phyloP scores from a whole-genome alignment of 1,140 invertebrate genomes.

The Neelides sp. region DNA sequence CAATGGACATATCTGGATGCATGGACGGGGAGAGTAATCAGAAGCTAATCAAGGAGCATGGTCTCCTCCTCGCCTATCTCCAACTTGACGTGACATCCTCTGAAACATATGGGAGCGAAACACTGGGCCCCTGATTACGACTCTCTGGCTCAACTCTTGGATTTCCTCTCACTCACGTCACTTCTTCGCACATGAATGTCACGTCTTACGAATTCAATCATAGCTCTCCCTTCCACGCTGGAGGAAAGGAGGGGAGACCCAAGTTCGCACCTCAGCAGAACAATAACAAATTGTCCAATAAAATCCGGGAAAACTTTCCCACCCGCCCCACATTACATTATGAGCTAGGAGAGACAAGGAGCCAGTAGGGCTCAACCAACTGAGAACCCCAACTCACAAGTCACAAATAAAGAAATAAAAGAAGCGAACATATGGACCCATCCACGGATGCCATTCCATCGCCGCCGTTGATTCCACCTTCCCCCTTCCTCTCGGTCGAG shows the following conservation, averaged over 20 bases:
- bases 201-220: slow-evolving; percentile 1
- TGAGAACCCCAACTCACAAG: background rate
- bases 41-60: slow-evolving; percentile 21
- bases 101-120: slow-evolving; percentile 21
- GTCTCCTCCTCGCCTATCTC: slow-evolving; percentile 12
- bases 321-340: background rate
- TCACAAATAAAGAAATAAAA: slow-evolving; percentile 3
- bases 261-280: too few relatives aligned
- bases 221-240: background rate
- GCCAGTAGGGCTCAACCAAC: background rate
- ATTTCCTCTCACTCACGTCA: too few relatives aligned
- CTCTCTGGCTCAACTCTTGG: too few relatives aligned
- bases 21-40: slow-evolving; percentile 21
- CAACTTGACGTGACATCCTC: slow-evolving; percentile 22
- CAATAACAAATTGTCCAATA: slow-evolving; percentile 14
- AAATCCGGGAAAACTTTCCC: slow-evolving; percentile 9
- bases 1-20: slow-evolving; percentile 26
- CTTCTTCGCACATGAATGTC: background rate
- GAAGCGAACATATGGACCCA: too few relatives aligned
- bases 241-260: background rate
- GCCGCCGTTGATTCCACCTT: too few relatives aligned
- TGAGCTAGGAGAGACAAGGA: background rate
- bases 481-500: too few relatives aligned
- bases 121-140: too few relatives aligned
- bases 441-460: too few relatives aligned